Evolutionary conservation across 1,140 invertebrate species (phyloP).

Genomic region (Chironomus striatipennis): DNA sequence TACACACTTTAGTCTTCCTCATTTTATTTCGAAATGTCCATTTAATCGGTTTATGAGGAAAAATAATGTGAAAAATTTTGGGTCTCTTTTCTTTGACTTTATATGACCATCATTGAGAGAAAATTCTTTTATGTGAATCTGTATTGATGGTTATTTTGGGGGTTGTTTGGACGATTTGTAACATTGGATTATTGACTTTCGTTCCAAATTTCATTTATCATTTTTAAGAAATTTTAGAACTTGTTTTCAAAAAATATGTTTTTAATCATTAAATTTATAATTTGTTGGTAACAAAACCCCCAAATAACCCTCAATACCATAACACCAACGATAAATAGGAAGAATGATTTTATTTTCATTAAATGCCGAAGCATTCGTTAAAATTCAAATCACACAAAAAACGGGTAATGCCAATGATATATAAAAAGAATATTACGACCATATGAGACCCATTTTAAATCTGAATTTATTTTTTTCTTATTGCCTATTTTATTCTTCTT

Average conservation of each 20-base stretch:
- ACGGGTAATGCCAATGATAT: conserved; percentile 5
- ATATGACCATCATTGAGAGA: not conserved
- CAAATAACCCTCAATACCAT: no score
- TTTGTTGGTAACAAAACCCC: no score
- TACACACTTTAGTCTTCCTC: no score
- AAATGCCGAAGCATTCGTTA: not conserved
- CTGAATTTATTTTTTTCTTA: conserved; percentile 23
- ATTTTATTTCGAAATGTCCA: not conserved
- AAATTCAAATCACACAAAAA: conserved; percentile 23
- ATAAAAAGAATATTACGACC: conserved; percentile 21
- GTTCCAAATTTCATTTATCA: no score
- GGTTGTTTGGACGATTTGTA: no score
- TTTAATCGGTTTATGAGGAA: conserved; percentile 19
- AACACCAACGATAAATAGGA: not conserved
- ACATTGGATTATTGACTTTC: no score
- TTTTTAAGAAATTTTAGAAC: no score
- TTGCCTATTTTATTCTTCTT: conserved; percentile 2
- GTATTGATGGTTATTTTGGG: not conserved
- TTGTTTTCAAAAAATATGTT: no score
- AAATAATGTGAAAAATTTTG: not conserved
- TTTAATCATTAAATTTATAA: no score
- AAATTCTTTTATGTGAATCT: not conserved
- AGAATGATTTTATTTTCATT: conserved; percentile 21
- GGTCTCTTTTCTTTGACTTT: not conserved
- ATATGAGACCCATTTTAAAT: conserved; percentile 23